These are phyloP conservation scores for Meloidogyne exigua DNA, from an alignment of 1,140 invertebrate genomes.

Conservation along the genomic window DNA sequence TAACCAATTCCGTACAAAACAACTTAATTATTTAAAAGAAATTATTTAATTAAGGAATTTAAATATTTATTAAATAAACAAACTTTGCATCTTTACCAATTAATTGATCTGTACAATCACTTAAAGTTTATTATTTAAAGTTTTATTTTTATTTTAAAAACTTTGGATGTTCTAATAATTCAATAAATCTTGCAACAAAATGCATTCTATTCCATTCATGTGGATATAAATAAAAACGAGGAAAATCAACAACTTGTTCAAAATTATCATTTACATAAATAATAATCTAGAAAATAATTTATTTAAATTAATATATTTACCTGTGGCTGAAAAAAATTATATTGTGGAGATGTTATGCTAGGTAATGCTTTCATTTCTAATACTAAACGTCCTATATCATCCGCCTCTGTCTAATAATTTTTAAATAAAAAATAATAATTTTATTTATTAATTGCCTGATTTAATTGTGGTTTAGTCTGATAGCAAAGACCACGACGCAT, in stretches of 20 bases:
- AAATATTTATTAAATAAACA: too few species aligned
- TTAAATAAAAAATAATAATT: slow-evolving; percentile 10
- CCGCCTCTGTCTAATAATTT: slow-evolving; percentile 56
- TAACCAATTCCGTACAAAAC: slow-evolving; percentile 42
- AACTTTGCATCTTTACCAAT: slow-evolving; percentile 54
- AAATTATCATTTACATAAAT: slow-evolving; percentile 60
- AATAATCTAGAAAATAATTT: slow-evolving; percentile 52
- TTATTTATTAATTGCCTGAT: slow-evolving; percentile 45
- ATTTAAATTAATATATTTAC: not conserved
- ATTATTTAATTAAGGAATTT: too few species aligned
- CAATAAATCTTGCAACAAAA: slow-evolving; percentile 54
- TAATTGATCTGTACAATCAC: slow-evolving; percentile 38
- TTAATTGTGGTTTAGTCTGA: slow-evolving; percentile 50
- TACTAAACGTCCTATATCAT: slow-evolving; percentile 58
- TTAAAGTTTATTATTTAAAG: not conserved
- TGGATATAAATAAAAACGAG: slow-evolving; percentile 57
- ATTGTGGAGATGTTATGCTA: slow-evolving; percentile 46
- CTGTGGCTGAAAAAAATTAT: slow-evolving; percentile 50
- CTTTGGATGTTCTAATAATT: slow-evolving; percentile 55
- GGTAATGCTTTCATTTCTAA: slow-evolving; percentile 48
- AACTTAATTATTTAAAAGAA: too few species aligned
- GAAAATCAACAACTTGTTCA: slow-evolving; percentile 60
- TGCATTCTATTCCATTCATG: slow-evolving; percentile 61
- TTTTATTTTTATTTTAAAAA: slow-evolving; percentile 2
- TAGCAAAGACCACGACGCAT: slow-evolving; percentile 60